These are phyloP conservation scores for Coboldia fuscipes DNA, from an alignment of 1,140 invertebrate species.

Conservation along the genomic window DNA sequence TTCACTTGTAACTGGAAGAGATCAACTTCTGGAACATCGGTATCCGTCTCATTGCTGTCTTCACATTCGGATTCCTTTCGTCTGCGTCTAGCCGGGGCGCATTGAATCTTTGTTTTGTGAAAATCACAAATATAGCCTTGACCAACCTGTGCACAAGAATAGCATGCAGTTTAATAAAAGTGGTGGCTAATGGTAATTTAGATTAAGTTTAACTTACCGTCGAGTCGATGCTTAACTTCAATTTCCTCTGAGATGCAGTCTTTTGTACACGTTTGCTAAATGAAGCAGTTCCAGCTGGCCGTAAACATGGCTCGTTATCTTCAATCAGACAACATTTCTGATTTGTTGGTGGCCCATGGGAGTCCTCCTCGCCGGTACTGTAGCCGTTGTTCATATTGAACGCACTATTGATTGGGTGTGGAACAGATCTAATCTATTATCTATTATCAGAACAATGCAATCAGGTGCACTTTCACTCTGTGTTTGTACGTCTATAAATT, in stretches of 20 bases:
- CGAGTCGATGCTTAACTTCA: constrained; percentile 73
- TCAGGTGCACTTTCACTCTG: too few relatives aligned
- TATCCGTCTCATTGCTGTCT: constrained; percentile 70
- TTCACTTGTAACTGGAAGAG: constrained; percentile 83
- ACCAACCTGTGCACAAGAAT: constrained; percentile 39
- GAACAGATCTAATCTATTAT: too few relatives aligned
- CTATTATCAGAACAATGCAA: too few relatives aligned
- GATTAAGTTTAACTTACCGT: constrained; percentile 26
- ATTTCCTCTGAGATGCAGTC: constrained; percentile 76
- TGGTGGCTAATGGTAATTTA: background rate
- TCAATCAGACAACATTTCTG: constrained; percentile 90
- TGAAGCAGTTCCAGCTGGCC: constrained; percentile 81
- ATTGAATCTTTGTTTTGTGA: constrained; percentile 89
- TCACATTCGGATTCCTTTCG: constrained; percentile 85
- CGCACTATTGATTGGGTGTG: too few relatives aligned
- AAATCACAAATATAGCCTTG: constrained; percentile 95
- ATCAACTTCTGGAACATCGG: constrained; percentile 80
- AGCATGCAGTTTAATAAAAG: background rate
- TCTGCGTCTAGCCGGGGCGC: constrained; percentile 64
- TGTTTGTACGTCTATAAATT: too few relatives aligned
- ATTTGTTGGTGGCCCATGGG: constrained; percentile 51
- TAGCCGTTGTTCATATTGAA: constrained; percentile 61
- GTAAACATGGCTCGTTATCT: constrained; percentile 62
- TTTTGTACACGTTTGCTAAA: constrained; percentile 94
- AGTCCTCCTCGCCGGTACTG: constrained; percentile 77